Base-by-base conservation (phyloP, 2,797 vertebrate genomes). In the Schizopygopsis pylzovi region DNA sequence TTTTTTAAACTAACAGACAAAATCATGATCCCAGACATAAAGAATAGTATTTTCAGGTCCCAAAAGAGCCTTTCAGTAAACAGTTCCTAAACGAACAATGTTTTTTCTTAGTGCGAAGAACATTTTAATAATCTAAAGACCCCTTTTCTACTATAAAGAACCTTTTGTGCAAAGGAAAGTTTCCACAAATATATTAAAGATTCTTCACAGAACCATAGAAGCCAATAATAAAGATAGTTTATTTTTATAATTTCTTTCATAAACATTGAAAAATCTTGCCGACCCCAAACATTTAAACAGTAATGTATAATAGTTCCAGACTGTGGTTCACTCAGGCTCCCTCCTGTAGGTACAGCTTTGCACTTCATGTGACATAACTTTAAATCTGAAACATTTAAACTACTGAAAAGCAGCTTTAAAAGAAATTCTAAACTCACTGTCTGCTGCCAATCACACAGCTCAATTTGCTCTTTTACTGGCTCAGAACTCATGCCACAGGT, bases 301-400 rank as follows among this genome's bases (percentile, higher is more conserved):
- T 70, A 70, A 6, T 11, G 67, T 1, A 22, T 70, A 41, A 41
- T 22, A 54, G 18, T n/a, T 39, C 3, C 10, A 77, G 11, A 33
- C 22, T 37, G 28, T 13, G 20, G 28, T 33, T 67, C 15, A 67
- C 63, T 67, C 28, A 15, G 6, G 45, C 15, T 75, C 47, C 28
- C n/a, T 49, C 45, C 47, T 13, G 33, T 37, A 22, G n/a, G 71
- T 47, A 73, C 25, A 4, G 2, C 73, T 76, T 22, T 76, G 18
- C 28, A n/a, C 49, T 77, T 39, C 18, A 39, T 15, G 49, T 77
- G 73, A 56, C 73, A 56, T 37, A 61, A 63, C 77, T 56, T 56
- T n/a, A 41, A 56, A 59, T 22, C 41, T n/a, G 37, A 56, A 61
- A 43, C 22, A 11, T n/a, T 77, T 56, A 8, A 76, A 54, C 18